Base-by-base conservation (phyloP, 2,113 vertebrate genomes). In the Nycticorax nycticorax region DNA sequence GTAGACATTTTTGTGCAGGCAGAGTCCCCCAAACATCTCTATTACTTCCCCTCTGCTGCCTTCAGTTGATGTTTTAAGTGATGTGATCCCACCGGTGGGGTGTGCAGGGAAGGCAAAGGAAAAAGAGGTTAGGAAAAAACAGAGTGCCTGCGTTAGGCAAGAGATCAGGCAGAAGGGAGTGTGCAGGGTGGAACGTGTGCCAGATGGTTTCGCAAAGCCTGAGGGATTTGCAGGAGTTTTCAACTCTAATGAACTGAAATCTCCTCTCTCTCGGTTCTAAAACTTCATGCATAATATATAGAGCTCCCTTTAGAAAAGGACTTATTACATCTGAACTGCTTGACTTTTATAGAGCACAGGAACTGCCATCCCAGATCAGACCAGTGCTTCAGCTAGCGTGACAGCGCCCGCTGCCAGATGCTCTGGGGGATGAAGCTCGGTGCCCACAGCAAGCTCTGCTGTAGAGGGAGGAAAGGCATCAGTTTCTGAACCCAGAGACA, bases 171-270 rank as follows among this genome's bases (percentile, higher is more conserved):
- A 89, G 88, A 88, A 91, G 66, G 66, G 53, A 95, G 59, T 5
- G 60, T 0, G 3, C 78, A 53, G 77, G 24, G 67, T 45, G n/a
- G 93, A 97, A 92, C 5, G 5, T 57, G 88, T 94, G 94, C 95
- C 96, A 97, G 96, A 95, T 95, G 95, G 92, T 91, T 94, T 93
- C 88, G 91, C 81, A 94, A 94, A 96, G 94, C 96, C 94, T 73
- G 77, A 87, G 95, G 92, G 95, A 96, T 95, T 91, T 95, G 92
- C 89, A 85, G 87, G 94, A 97, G 94, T 97, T 97, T 97, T 96
- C 93, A 97, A 91, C 86, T 95, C 91, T 92, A 96, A 95, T 97
- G 97, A 97, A 97, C 94, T 92, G 93, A 96, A 97, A 96, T 95
- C 91, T 94, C 91, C 52, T 85, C 86, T 94, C 92, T 95, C 94